These are phyloP conservation scores for Xanthostigma xanthostigma DNA, from an alignment of 2,888 invertebrate species.

Conservation along the genomic window DNA sequence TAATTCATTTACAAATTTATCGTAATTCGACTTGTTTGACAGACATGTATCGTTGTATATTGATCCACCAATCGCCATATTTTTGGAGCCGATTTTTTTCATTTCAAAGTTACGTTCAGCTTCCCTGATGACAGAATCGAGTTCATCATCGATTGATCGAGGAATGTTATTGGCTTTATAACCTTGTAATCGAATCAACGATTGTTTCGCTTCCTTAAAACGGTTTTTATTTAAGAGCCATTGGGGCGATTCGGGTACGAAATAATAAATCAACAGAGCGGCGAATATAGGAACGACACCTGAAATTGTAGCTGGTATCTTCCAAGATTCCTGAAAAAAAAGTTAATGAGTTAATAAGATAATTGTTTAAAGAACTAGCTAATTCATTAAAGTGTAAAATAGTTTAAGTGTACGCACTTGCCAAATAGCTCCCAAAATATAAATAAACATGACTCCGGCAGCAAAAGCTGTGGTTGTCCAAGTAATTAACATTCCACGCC, in stretches of 20 bases:
- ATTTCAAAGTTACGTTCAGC: constrained; percentile 12
- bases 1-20: constrained; percentile 17
- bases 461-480: constrained; percentile 38
- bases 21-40: constrained; percentile 12
- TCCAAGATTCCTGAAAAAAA: constrained; percentile 30
- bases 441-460: constrained; percentile 34
- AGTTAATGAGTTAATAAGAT: neutral
- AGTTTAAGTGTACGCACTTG: constrained; percentile 22
- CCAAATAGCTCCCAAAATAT: constrained; percentile 32
- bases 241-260: constrained; percentile 37
- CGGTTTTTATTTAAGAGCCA: constrained; percentile 34
- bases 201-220: constrained; percentile 30
- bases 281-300: constrained; percentile 29
- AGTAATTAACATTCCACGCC: constrained; percentile 35
- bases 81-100: constrained; percentile 10
- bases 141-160: constrained; percentile 17
- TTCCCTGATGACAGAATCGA: constrained; percentile 17
- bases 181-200: constrained; percentile 16
- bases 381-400: neutral
- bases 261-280: constrained; percentile 24
- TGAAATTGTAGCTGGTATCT: constrained; percentile 28
- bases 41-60: neutral
- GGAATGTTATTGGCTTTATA: no score
- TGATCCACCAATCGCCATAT: neutral
- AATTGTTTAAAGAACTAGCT: no score